These are phyloP conservation scores for Brachyistius frenatus DNA, from an alignment of 2,113 vertebrate genomes.

Conservation along the genomic window DNA sequence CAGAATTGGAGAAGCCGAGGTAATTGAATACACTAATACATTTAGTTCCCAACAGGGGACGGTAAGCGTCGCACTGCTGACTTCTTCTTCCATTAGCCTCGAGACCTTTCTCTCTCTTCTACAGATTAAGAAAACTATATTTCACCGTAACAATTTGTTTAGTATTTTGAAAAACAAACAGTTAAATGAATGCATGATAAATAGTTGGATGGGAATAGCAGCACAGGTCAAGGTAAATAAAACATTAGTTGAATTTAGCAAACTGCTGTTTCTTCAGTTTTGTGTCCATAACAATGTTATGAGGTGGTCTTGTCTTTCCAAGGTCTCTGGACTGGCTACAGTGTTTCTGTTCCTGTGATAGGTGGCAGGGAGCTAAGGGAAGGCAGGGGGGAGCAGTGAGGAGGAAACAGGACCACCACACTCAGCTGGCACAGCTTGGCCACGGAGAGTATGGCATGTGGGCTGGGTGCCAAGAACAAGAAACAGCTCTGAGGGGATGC, in stretches of 20 bases:
- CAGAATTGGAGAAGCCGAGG: constrained; percentile 43
- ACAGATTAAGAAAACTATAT: constrained; percentile 41
- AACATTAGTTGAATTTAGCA: constrained; percentile 7
- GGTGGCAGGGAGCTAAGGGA: constrained; percentile 16
- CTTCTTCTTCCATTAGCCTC: constrained; percentile 27
- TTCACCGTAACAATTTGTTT: constrained; percentile 42
- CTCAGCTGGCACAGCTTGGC: constrained; percentile 75
- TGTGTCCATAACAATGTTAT: constrained; percentile 6
- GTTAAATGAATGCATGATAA: background rate
- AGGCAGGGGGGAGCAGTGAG: constrained; percentile 24
- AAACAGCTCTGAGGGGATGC: constrained; percentile 70
- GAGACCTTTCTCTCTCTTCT: constrained; percentile 28
- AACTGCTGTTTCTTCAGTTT: constrained; percentile 28
- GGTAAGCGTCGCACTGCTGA: constrained; percentile 40
- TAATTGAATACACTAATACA: constrained; percentile 73
- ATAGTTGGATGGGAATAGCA: background rate
- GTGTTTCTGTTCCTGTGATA: constrained; percentile 52
- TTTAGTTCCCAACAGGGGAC: constrained; percentile 74
- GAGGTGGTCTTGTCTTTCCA: constrained; percentile 40
- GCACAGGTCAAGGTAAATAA: constrained; percentile 31
- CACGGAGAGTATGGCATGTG: constrained; percentile 72
- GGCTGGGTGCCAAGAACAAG: constrained; percentile 79
- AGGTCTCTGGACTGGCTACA: constrained; percentile 56
- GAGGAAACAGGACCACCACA: constrained; percentile 63
- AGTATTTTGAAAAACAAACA: constrained; percentile 48